phyloP scores from a whole-genome alignment of 2,888 invertebrate species.

The Tenthredo amoena region DNA sequence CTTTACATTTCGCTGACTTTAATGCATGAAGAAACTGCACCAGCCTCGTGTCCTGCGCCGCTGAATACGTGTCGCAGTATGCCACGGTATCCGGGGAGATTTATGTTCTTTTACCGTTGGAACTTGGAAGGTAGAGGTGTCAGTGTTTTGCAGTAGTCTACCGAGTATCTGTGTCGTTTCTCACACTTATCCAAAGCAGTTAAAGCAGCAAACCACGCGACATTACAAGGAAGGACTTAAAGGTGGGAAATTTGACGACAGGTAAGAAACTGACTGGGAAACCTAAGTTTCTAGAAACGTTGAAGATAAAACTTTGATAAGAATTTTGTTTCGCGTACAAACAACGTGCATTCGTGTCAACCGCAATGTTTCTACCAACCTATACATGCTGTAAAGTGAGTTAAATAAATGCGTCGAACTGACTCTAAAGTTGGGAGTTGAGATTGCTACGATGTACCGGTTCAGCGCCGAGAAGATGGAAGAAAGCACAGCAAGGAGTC shows the following conservation, averaged over 20 bases:
- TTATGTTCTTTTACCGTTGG: constrained; percentile 41
- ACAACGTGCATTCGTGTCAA: constrained; percentile 22
- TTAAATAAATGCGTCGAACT: constrained; percentile 28
- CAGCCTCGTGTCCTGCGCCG: background rate
- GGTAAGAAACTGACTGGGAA: constrained; percentile 31
- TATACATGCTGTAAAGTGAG: background rate
- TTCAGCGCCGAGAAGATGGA: background rate
- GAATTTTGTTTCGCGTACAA: constrained; percentile 1
- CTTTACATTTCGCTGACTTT: background rate
- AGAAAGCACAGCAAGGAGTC: background rate
- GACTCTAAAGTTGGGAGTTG: constrained; percentile 26
- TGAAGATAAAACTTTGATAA: constrained; percentile 34
- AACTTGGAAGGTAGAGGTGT: constrained; percentile 7
- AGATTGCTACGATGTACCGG: constrained; percentile 38
- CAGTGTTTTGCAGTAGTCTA: constrained; percentile 20
- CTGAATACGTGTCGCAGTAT: constrained; percentile 17
- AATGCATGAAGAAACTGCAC: constrained; percentile 29
- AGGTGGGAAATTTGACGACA: constrained; percentile 1
- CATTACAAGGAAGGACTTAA: background rate
- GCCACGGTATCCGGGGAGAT: constrained; percentile 25
- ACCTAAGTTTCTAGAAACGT: constrained; percentile 18
- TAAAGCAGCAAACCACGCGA: constrained; percentile 7
- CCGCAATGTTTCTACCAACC: constrained; percentile 14
- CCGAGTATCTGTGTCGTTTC: constrained; percentile 30
- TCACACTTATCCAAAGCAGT: constrained; percentile 36